Percentiles rank a stretch among this genome's conserved stretches.
Evolutionary conservation across 2,888 invertebrate species (phyloP).

Genomic region (Dryobota labecula): DNA sequence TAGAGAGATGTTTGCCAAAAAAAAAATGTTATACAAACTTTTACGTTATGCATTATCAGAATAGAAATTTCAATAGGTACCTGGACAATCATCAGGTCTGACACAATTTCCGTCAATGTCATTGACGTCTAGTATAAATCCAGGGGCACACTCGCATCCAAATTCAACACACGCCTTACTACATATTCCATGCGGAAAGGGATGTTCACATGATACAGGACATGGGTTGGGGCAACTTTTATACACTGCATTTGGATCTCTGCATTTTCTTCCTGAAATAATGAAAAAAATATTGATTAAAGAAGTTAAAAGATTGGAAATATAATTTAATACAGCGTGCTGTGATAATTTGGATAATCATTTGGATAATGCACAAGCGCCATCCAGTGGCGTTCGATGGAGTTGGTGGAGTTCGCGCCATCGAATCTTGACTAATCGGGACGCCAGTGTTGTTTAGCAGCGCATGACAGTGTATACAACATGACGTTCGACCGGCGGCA

Average conservation of each 20-base stretch:
- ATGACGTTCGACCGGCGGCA: no score
- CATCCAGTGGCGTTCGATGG: no score
- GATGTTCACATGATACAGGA: constrained; percentile 59
- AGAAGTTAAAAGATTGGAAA: not conserved
- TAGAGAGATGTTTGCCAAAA: not conserved
- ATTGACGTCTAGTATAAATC: constrained; percentile 29
- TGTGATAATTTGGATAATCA: not conserved
- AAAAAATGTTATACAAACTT: not conserved
- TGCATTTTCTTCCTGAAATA: constrained; percentile 20
- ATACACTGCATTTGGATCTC: constrained; percentile 19
- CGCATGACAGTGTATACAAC: no score
- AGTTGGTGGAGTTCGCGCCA: no score
- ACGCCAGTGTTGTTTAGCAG: no score
- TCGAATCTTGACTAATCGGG: no score
- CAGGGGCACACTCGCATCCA: constrained; percentile 51
- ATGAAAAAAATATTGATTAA: not conserved
- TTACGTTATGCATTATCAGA: not conserved
- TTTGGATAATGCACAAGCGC: no score
- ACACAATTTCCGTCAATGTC: constrained; percentile 38
- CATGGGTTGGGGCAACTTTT: constrained; percentile 55
- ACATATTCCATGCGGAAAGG: constrained; percentile 52
- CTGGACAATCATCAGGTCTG: constrained; percentile 42
- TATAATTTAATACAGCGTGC: not conserved
- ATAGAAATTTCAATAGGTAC: constrained; percentile 27
- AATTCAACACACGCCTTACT: constrained; percentile 14